phyloP scores from a whole-genome alignment of 2,113 vertebrate species.

The Platichthys flesus region DNA sequence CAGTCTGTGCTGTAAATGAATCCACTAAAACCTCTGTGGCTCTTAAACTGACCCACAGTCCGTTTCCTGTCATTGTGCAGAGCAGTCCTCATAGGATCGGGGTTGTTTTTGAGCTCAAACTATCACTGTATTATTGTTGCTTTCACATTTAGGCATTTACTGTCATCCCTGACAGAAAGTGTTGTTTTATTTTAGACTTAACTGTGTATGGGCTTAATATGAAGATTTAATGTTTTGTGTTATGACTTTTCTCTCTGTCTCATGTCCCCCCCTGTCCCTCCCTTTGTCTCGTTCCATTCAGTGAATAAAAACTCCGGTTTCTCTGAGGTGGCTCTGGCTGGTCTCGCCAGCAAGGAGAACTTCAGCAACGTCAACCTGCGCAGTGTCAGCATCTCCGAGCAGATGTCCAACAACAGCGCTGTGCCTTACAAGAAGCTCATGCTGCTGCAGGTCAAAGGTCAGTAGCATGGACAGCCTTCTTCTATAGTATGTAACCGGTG shows the following conservation, averaged over 20 bases:
- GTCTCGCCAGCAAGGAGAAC: conserved; percentile 93
- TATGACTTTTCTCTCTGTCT: background rate
- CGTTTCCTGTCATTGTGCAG: conserved; percentile 43
- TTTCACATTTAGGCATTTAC: background rate
- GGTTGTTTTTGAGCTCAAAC: conserved; percentile 18
- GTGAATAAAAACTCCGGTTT: conserved; percentile 90
- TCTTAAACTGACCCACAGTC: conserved; percentile 7
- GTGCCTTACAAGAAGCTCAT: conserved; percentile 94
- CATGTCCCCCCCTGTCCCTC: background rate
- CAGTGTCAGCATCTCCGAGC: conserved; percentile 90
- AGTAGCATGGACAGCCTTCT: conserved; percentile 17
- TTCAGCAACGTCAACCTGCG: conserved; percentile 91
- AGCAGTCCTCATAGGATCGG: conserved; percentile 8
- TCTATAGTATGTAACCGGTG: background rate
- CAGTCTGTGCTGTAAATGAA: background rate
- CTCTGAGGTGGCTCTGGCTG: conserved; percentile 92
- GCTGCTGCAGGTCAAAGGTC: conserved; percentile 94
- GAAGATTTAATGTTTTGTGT: background rate
- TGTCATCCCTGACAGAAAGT: background rate
- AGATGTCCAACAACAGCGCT: conserved; percentile 94
- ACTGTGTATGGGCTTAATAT: background rate
- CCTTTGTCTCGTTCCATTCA: conserved; percentile 53
- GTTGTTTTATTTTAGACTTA: background rate
- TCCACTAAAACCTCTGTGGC: background rate
- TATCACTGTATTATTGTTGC: background rate